These are phyloP conservation scores for Andrena fulva DNA, from an alignment of 2,888 invertebrate species.

Conservation along the genomic window DNA sequence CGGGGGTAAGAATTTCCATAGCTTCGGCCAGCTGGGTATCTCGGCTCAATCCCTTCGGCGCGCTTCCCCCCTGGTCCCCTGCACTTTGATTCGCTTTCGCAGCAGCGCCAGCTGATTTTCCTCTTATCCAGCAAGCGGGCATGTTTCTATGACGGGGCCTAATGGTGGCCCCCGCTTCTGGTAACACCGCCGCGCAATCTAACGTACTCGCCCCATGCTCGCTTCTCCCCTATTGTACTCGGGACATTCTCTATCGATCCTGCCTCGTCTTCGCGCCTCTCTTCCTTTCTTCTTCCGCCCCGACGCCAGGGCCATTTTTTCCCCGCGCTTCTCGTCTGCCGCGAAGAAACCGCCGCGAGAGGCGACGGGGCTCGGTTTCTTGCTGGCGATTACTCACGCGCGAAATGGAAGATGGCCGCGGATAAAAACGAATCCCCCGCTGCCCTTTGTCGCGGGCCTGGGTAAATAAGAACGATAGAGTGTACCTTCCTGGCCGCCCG, in stretches of 20 bases:
- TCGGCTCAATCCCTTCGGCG: conserved; percentile 21
- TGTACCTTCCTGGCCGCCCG: not conserved
- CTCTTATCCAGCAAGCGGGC: conserved; percentile 42
- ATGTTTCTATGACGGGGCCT: conserved; percentile 60
- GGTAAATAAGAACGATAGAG: conserved; percentile 47
- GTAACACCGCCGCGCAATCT: conserved; percentile 57
- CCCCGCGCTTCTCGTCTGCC: not conserved
- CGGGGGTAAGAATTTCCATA: conserved; percentile 57
- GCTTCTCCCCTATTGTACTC: conserved; percentile 68
- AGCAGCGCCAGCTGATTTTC: conserved; percentile 37
- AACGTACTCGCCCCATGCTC: conserved; percentile 55
- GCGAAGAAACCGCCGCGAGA: conserved; percentile 45
- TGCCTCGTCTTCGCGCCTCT: conserved; percentile 40
- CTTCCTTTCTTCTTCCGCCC: conserved; percentile 49
- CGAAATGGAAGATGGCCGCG: conserved; percentile 20
- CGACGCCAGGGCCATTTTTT: conserved; percentile 15
- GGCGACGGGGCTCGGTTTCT: conserved; percentile 49
- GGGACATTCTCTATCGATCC: conserved; percentile 73
- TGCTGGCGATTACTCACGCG: conserved; percentile 55
- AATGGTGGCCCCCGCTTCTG: conserved; percentile 52
- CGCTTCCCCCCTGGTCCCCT: not conserved
- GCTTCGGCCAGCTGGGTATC: conserved; percentile 22
- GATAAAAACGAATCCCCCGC: conserved; percentile 43
- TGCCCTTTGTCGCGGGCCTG: conserved; percentile 9
- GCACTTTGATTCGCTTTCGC: conserved; percentile 13